A percentile compares a stretch with the other conserved stretches of the same genome.
phyloP scores from a whole-genome alignment of 1,140 invertebrate genomes.

The Dendrolimus punctatus region DNA sequence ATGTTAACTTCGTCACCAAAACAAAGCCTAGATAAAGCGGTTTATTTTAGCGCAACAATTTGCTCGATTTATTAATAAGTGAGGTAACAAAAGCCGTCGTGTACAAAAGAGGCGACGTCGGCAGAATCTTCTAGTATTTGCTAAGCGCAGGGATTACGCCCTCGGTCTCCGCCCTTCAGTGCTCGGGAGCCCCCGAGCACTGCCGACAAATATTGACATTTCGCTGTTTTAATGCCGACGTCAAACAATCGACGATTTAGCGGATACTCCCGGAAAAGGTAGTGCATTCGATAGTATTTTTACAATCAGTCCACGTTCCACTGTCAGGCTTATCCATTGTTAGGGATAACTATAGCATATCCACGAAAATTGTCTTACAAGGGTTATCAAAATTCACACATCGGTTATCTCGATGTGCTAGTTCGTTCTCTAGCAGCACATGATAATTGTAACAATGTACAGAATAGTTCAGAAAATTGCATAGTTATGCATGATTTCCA shows the following conservation, averaged over 20 bases:
- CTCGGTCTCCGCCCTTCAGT: constrained; percentile 6
- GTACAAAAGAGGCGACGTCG: constrained; percentile 19
- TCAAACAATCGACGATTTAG: constrained; percentile 64
- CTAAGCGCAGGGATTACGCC: constrained; percentile 40
- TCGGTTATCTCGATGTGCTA: too few species aligned
- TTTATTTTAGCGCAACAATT: constrained; percentile 15
- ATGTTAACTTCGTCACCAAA: too few species aligned
- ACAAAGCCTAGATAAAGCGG: constrained; percentile 8
- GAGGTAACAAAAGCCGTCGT: constrained; percentile 14
- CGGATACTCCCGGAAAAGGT: constrained; percentile 20
- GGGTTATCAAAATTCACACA: too few species aligned
- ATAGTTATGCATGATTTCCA: too few species aligned
- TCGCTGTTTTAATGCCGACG: constrained; percentile 68
- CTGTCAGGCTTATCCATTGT: too few species aligned
- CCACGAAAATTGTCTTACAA: too few species aligned
- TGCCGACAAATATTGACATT: constrained; percentile 63
- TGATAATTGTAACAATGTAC: too few species aligned
- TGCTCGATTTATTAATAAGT: constrained; percentile 29
- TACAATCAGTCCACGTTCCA: too few species aligned
- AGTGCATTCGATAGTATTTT: constrained; percentile 8
- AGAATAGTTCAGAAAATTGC: too few species aligned
- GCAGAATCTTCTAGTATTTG: constrained; percentile 28
- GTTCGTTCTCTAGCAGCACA: too few species aligned
- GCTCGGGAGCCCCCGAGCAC: constrained; percentile 16
- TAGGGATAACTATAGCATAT: too few species aligned